Evolutionary conservation across 1,140 invertebrate genomes (phyloP).

Genomic region (Drosophila leontia): DNA sequence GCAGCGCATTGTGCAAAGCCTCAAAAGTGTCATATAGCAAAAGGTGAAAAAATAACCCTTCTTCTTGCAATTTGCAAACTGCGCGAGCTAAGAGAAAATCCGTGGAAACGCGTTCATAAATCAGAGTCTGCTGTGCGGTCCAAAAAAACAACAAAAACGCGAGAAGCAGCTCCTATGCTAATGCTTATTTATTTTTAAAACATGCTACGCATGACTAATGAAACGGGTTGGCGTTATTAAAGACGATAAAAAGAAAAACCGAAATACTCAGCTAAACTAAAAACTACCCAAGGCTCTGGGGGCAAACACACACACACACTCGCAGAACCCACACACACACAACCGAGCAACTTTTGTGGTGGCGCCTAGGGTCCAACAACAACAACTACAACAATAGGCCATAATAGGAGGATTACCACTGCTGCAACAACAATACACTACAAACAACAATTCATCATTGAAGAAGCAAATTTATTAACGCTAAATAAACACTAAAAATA

Average conservation of each 20-base stretch:
- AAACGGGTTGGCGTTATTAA: conserved; percentile 58
- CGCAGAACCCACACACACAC: conserved; percentile 18
- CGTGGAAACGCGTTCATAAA: conserved; percentile 16
- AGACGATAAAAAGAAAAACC: conserved; percentile 33
- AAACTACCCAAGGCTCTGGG: conserved; percentile 39
- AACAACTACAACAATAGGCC: conserved; percentile 28
- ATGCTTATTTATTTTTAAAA: conserved; percentile 60
- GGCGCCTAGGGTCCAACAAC: conserved; percentile 39
- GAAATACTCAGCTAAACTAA: conserved; percentile 40
- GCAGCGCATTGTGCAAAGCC: conserved; percentile 43
- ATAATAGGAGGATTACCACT: conserved; percentile 35
- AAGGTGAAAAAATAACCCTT: neutral
- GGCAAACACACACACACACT: conserved; percentile 1
- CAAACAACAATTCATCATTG: conserved; percentile 46
- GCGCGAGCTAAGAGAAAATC: conserved; percentile 6
- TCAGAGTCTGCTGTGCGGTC: conserved; percentile 13
- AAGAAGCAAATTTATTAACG: conserved; percentile 68
- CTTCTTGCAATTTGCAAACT: neutral
- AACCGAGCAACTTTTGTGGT: conserved; percentile 38
- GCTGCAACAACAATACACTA: conserved; percentile 8
- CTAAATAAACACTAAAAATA: conserved; percentile 77
- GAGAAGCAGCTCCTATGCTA: conserved; percentile 29
- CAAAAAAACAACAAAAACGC: conserved; percentile 13
- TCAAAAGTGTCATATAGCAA: conserved; percentile 49
- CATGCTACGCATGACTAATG: conserved; percentile 73